Evolutionary conservation across 2,113 vertebrate genomes (phyloP).

Genomic region (Abramis brama): DNA sequence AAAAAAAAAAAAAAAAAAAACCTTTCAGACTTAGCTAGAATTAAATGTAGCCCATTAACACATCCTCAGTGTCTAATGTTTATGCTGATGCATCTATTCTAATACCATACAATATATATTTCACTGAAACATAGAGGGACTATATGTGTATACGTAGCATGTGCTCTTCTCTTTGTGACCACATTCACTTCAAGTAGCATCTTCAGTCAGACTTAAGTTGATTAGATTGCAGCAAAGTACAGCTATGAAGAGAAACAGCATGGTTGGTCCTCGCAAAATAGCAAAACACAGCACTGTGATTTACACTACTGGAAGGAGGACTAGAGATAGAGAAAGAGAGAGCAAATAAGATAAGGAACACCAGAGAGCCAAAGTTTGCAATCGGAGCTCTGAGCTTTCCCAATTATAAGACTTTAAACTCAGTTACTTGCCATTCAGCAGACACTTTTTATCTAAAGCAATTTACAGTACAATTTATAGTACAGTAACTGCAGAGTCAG

Average conservation of each 20-base stretch:
- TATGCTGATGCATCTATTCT: not conserved
- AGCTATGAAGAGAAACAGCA: not conserved
- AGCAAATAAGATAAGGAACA: not conserved
- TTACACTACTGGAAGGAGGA: not conserved
- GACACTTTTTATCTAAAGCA: constrained; percentile 18
- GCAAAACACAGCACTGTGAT: constrained; percentile 6
- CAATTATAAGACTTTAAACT: constrained; percentile 2
- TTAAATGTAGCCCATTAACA: not conserved
- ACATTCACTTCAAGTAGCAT: not conserved
- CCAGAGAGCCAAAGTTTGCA: not conserved
- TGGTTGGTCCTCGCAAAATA: not conserved
- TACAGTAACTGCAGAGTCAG: constrained; percentile 23
- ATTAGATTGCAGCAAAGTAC: not conserved
- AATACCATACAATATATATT: not conserved
- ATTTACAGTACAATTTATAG: constrained; percentile 25
- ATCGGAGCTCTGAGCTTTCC: not conserved
- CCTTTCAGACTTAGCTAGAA: not conserved
- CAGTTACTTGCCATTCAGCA: not conserved
- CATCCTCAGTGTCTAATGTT: not conserved
- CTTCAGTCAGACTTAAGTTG: not conserved
- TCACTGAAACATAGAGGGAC: not conserved
- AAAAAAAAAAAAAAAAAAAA: not conserved
- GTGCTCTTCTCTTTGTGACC: not conserved
- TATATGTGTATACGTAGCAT: not conserved
- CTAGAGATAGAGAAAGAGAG: not conserved